A percentile compares a stretch with the other conserved stretches of the same genome.
These are phyloP conservation scores for Azorinus chamasolen DNA, from an alignment of 2,888 invertebrate genomes.

Conservation along the genomic window DNA sequence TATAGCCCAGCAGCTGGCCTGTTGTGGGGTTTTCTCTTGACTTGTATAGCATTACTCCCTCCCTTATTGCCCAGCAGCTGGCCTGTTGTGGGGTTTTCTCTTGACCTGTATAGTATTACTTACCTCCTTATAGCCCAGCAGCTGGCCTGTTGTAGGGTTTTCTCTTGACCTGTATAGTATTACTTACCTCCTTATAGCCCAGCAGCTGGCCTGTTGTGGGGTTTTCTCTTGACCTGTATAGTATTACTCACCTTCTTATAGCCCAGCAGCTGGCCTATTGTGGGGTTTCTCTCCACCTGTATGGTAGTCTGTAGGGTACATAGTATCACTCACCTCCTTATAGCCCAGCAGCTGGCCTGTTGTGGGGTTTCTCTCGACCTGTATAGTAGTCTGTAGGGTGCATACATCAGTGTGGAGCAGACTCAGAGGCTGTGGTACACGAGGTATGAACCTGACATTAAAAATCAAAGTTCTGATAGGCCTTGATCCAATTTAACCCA, in stretches of 20 bases:
- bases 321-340: conserved; percentile 80
- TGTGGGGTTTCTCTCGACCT: conserved; percentile 91
- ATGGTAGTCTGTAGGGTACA: conserved; percentile 83
- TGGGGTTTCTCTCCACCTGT: conserved; percentile 91
- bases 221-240: no score
- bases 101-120: no score
- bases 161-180: no score
- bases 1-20: conserved; percentile 91
- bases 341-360: conserved; percentile 92
- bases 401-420: conserved; percentile 75
- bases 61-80: no score
- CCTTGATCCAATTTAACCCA: no score
- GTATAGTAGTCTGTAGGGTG: conserved; percentile 83
- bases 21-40: conserved; percentile 92
- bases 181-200: no score
- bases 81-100: no score
- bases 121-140: no score
- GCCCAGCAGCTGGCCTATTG: conserved; percentile 92
- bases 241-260: conserved; percentile 88
- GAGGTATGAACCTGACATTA: conserved; percentile 73
- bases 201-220: no score
- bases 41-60: conserved; percentile 88
- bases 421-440: conserved; percentile 71
- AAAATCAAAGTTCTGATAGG: no score
- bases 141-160: no score